phyloP scores from a whole-genome alignment of 2,113 vertebrate genomes.

The Pterocles gutturalis region DNA sequence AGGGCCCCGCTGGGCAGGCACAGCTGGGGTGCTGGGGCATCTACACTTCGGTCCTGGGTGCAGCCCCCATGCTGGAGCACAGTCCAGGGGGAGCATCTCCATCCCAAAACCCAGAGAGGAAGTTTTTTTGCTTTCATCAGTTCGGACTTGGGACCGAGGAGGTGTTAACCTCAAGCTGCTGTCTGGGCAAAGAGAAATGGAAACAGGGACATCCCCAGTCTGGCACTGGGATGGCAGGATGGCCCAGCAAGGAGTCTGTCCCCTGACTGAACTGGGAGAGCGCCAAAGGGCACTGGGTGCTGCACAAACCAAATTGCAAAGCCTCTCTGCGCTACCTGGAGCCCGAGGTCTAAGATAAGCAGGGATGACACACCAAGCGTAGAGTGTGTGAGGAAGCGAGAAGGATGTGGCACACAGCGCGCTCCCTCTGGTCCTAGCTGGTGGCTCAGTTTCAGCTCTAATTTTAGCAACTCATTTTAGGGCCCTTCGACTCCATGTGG shows the following conservation, averaged over 20 bases:
- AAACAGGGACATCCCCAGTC: neutral
- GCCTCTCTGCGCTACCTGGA: neutral
- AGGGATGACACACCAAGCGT: conserved; percentile 25
- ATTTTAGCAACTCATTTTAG: conserved; percentile 53
- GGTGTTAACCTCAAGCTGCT: neutral
- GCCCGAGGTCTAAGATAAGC: conserved; percentile 16
- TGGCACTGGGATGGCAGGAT: neutral
- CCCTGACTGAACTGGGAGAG: neutral
- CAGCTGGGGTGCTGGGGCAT: too few species aligned
- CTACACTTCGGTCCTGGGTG: too few species aligned
- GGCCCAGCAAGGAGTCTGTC: neutral
- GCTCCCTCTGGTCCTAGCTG: neutral
- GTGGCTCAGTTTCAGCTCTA: conserved; percentile 60
- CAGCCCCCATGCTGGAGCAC: too few species aligned
- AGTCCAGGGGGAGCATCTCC: too few species aligned
- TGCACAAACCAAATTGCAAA: neutral
- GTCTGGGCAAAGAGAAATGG: neutral
- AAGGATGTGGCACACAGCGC: conserved; percentile 56
- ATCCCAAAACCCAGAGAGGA: accelerated
- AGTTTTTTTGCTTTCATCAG: neutral
- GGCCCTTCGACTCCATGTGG: neutral
- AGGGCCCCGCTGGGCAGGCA: too few species aligned
- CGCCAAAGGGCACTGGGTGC: accelerated
- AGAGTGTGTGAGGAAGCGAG: conserved; percentile 52
- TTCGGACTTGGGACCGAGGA: neutral